Conservation (phyloP, 2,888 invertebrate genomes). For the Eupeodes luniger region DNA sequence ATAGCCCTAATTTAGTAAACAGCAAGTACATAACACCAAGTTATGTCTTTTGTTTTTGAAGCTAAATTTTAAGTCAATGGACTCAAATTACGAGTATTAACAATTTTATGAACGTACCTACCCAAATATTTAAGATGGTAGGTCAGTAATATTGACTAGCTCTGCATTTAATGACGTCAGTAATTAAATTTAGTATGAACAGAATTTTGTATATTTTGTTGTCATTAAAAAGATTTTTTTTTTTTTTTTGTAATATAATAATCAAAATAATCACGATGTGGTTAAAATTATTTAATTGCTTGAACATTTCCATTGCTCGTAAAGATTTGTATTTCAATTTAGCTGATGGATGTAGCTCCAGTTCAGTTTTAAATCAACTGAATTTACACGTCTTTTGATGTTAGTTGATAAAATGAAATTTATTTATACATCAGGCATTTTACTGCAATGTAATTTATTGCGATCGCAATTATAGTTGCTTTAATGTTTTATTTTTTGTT, state of each 20-base stretch:
- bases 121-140: background rate
- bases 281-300: background rate
- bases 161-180: background rate
- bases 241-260: background rate
- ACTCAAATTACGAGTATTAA: background rate
- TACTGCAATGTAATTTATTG: conserved; percentile 42
- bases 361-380: conserved; percentile 10
- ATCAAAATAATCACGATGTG: background rate
- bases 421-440: conserved; percentile 46
- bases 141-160: background rate
- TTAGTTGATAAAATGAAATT: conserved; percentile 23
- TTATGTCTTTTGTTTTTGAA: background rate
- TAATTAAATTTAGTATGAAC: background rate
- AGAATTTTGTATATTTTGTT: background rate
- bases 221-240: background rate
- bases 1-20: no score
- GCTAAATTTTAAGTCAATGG: background rate
- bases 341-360: background rate
- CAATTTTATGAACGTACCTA: background rate
- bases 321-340: conserved; percentile 7
- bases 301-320: background rate
- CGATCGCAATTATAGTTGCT: conserved; percentile 44
- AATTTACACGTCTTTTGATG: conserved; percentile 29
- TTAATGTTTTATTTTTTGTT: conserved; percentile 8
- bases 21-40: background rate